Base-by-base conservation (phyloP, 2,888 invertebrate species). In the Xestoiulus laeticollis region DNA sequence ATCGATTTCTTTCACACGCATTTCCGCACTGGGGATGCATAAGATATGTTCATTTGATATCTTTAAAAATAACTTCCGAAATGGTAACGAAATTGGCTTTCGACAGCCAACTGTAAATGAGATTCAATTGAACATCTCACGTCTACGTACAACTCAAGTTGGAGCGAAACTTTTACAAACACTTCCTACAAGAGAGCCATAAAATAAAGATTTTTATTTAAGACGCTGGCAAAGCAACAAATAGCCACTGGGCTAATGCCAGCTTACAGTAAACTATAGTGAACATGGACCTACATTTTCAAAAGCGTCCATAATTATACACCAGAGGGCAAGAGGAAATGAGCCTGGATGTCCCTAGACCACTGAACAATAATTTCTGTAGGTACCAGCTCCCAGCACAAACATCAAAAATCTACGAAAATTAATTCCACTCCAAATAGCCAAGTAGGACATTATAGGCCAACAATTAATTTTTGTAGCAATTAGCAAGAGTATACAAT, bases 41-140 rank as follows among this genome's bases (percentile, higher is more conserved):
- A 78, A 78, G 78, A 78, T 78, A 78, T 78, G 78, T 78, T 78
- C 78, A 78, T 78, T 78, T 78, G 78, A 78, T 78, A 78, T 78
- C 78, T 78, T 78, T 78, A 78, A 78, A 78, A 78, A 78, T 78
- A 78, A 78, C 78, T 78, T 78, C 78, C 78, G 78, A 78, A 78
- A 26, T 78, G 30, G 78, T 78, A 78, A 78, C 78, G 30, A 78
- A 78, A 78, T 78, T 78, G 78, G 78, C 78, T 78, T 78, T 78
- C 30, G 78, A 78, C 78, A 78, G 78, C 22, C 26, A 78, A 78
- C 78, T 30, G 78, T 78, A 78, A 78, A 78, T 78, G 78, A 78
- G 78, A 78, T 78, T 78, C 78, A 78, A 78, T 78, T 78, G 78
- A 78, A 78, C 30, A 78, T 78, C 78, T 78, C 14, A 26, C 30